A percentile compares a stretch with the other conserved stretches of the same genome.
These are phyloP conservation scores for Trichonephila clavipes DNA, from an alignment of 1,140 invertebrate species.

Conservation along the genomic window DNA sequence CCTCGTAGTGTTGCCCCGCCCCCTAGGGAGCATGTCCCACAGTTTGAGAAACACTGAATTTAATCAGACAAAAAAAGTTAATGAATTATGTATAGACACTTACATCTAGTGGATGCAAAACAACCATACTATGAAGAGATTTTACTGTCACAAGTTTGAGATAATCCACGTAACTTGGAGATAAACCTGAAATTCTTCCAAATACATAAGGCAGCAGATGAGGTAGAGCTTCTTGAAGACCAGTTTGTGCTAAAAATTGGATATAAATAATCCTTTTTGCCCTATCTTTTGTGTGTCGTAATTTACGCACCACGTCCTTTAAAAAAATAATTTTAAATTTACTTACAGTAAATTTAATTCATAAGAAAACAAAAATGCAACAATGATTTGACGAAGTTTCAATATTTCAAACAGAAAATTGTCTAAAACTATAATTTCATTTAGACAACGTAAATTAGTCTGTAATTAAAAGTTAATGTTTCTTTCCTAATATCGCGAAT, in stretches of 20 bases:
- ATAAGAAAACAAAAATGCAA: neutral
- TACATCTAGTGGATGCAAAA: conserved; percentile 8
- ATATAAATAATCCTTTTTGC: conserved; percentile 72
- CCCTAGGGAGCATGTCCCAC: too few relatives aligned
- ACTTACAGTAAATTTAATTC: neutral
- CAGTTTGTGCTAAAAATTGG: conserved; percentile 75
- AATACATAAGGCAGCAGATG: conserved; percentile 59
- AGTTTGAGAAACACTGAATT: too few relatives aligned
- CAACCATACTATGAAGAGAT: conserved; percentile 23
- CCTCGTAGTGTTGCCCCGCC: too few relatives aligned
- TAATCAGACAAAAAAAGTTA: too few relatives aligned
- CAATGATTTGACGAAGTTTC: neutral
- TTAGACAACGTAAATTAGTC: too few relatives aligned
- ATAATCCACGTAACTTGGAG: neutral
- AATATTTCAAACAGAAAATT: too few relatives aligned
- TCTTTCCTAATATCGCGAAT: too few relatives aligned
- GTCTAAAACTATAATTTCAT: too few relatives aligned
- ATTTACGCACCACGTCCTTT: neutral
- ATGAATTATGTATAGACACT: neutral
- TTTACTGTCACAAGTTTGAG: neutral
- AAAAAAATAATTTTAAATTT: neutral
- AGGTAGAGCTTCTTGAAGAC: conserved; percentile 57
- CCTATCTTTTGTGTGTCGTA: neutral
- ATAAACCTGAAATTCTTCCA: neutral
- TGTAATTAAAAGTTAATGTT: too few relatives aligned